Evolutionary conservation across 2,797 vertebrate genomes (phyloP).

Genomic region (Sciaenops ocellatus): DNA sequence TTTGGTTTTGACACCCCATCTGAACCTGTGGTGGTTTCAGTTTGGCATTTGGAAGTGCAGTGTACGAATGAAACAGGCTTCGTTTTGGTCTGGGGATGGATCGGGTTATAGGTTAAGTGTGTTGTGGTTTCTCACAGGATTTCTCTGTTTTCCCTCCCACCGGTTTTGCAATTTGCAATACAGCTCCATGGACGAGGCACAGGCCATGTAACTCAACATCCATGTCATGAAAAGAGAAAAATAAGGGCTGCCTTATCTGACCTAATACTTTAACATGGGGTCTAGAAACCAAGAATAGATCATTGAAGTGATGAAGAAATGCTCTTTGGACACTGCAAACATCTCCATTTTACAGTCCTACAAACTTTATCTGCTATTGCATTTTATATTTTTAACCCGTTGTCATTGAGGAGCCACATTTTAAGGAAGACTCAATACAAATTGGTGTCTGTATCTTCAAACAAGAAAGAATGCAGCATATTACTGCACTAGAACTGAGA

Average conservation of each 20-base stretch:
- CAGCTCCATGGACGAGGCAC: background rate
- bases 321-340: background rate
- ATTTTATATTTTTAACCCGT: background rate
- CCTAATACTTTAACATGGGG: background rate
- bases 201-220: background rate
- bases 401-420: background rate
- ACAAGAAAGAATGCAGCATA: background rate
- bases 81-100: slow-evolving; percentile 1
- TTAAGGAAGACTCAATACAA: background rate
- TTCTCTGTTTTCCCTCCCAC: background rate
- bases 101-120: background rate
- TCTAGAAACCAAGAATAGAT: background rate
- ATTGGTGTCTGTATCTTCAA: background rate
- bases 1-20: slow-evolving; percentile 6
- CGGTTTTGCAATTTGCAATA: background rate
- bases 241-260: background rate
- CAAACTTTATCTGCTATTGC: background rate
- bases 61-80: background rate
- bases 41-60: background rate
- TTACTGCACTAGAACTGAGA: too few species aligned
- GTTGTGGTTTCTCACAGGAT: slow-evolving; percentile 2
- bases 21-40: slow-evolving; percentile 9
- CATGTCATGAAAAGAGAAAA: background rate
- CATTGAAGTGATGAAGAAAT: background rate
- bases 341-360: background rate